A percentile compares a stretch with the other conserved stretches of the same genome.
phyloP scores from a whole-genome alignment of 2,113 vertebrate species.

The Excalfactoria chinensis region DNA sequence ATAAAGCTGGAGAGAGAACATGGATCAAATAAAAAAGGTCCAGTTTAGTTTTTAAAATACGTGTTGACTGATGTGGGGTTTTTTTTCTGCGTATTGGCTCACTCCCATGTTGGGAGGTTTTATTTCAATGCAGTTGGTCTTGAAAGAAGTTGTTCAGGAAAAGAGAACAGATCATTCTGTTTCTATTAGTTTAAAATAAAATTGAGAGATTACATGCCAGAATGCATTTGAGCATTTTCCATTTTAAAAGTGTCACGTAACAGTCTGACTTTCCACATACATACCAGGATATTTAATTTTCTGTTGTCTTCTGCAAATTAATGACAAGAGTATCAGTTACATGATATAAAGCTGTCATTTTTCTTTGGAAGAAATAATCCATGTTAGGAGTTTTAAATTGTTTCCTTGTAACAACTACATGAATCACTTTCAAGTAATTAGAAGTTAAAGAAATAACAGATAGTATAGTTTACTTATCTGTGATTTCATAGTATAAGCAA shows the following conservation, averaged over 20 bases:
- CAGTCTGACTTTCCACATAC: not conserved
- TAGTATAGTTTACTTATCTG: not conserved
- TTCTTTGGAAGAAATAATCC: not conserved
- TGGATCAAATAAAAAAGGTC: not conserved
- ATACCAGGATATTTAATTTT: not conserved
- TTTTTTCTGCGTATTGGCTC: not conserved
- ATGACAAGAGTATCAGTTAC: not conserved
- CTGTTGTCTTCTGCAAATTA: not conserved
- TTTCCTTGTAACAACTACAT: fast-evolving
- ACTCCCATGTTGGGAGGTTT: not conserved
- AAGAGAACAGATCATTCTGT: not conserved
- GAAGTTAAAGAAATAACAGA: not conserved
- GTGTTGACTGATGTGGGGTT: not conserved
- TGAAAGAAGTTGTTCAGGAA: not conserved
- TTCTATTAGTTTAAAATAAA: not conserved
- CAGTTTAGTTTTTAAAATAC: not conserved
- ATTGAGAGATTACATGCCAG: not conserved
- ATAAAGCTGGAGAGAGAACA: not conserved
- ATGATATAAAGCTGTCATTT: not conserved
- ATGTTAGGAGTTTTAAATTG: fast-evolving
- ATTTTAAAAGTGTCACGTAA: not conserved
- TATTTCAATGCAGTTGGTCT: not conserved
- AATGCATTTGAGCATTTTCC: not conserved
- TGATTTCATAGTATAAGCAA: not conserved
- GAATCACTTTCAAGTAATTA: not conserved